Conservation (phyloP, 2,888 invertebrate species). For the Nomada fabriciana region DNA sequence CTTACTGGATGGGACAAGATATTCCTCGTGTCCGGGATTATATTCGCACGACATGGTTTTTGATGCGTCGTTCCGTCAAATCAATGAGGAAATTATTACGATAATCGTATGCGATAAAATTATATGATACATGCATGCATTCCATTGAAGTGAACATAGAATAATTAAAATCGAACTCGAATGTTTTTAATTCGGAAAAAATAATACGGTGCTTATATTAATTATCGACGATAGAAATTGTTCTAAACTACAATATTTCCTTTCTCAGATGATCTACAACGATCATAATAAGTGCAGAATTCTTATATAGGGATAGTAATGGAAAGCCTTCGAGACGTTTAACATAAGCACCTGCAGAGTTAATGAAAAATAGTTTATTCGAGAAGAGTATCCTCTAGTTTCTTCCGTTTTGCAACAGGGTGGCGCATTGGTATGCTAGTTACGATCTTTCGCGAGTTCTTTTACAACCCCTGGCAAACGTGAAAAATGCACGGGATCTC, state of each 20-base stretch:
- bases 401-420: conserved; percentile 12
- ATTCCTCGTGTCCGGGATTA: neutral
- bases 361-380: conserved; percentile 4
- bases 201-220: no score
- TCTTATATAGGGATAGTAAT: neutral
- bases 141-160: no score
- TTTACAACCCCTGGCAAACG: conserved; percentile 10
- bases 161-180: no score
- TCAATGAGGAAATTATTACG: no score
- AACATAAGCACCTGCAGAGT: neutral
- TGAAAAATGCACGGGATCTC: conserved; percentile 40
- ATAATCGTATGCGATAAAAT: no score
- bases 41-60: neutral
- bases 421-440: conserved; percentile 27
- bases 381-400: neutral
- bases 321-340: neutral
- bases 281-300: no score
- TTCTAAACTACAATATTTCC: no score
- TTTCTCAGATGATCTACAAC: no score
- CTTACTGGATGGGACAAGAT: neutral
- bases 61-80: neutral
- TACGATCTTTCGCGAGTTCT: conserved; percentile 37
- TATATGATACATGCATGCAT: no score
- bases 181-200: no score
- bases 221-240: no score